These are phyloP conservation scores for Elgaria multicarinata DNA, from an alignment of 2,113 vertebrate genomes.

Conservation along the genomic window DNA sequence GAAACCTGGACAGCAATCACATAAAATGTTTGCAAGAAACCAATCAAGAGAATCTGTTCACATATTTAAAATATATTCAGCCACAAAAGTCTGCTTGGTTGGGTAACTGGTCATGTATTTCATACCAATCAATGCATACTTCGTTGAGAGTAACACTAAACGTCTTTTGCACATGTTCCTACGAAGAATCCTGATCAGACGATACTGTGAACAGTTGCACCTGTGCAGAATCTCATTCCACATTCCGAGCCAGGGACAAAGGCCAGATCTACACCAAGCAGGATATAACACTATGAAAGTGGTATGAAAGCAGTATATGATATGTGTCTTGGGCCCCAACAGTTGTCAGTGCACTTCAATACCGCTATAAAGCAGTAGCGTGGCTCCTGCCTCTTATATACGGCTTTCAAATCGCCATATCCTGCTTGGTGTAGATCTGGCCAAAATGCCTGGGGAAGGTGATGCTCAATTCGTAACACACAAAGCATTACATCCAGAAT, in stretches of 20 bases:
- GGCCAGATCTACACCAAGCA: no score
- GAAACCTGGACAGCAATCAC: not conserved
- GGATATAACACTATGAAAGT: no score
- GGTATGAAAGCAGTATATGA: no score
- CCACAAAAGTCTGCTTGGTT: not conserved
- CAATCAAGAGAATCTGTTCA: not conserved
- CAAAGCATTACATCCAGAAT: not conserved
- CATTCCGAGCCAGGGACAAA: not conserved
- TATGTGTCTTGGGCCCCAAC: no score
- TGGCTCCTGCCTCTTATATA: no score
- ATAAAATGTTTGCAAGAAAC: not conserved
- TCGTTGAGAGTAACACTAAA: not conserved
- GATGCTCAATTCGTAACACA: not conserved
- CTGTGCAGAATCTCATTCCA: not conserved
- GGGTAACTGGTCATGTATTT: not conserved
- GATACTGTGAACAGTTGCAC: not conserved
- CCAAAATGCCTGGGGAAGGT: no score
- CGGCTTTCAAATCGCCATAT: no score
- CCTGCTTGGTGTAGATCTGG: no score
- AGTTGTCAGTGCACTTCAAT: no score
- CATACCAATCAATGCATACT: not conserved
- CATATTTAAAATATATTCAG: not conserved
- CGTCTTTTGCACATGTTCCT: not conserved
- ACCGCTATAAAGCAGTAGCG: no score
- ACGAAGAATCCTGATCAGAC: not conserved